Evolutionary conservation across 2,797 vertebrate genomes (phyloP).

Genomic region (Pteronotus mesoamericanus): DNA sequence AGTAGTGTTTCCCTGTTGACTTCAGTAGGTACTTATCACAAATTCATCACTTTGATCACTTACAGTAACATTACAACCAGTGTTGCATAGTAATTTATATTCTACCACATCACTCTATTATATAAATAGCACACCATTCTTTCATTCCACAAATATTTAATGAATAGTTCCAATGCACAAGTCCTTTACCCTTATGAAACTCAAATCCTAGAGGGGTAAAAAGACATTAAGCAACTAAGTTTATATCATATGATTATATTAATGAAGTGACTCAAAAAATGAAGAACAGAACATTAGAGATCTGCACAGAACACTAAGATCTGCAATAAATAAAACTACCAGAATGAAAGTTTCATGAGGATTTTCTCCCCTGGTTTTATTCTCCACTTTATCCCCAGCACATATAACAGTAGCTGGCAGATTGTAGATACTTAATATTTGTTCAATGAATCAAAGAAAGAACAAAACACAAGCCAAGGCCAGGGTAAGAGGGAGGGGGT

Average conservation of each 20-base stretch:
- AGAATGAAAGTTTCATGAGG: background rate
- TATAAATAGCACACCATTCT: background rate
- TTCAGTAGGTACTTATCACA: background rate
- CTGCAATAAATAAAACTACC: background rate
- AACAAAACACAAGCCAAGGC: background rate
- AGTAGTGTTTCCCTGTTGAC: background rate
- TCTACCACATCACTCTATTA: background rate
- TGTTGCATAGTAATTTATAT: background rate
- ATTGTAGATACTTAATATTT: background rate
- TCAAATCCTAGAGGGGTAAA: background rate
- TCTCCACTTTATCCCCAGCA: background rate
- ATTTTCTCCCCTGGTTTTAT: background rate
- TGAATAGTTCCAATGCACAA: background rate
- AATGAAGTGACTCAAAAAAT: constrained; percentile 7
- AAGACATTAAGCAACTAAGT: background rate
- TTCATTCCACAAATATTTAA: constrained; percentile 24
- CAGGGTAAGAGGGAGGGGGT: background rate
- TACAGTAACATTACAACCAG: constrained; percentile 24
- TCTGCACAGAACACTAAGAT: background rate
- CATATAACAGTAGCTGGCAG: background rate
- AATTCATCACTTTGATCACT: constrained; percentile 23
- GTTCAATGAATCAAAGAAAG: background rate
- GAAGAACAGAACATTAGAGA: background rate
- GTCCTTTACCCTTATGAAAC: background rate
- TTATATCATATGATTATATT: background rate